phyloP scores from a whole-genome alignment of 1,140 invertebrate species.

The Piezodorus guildinii region DNA sequence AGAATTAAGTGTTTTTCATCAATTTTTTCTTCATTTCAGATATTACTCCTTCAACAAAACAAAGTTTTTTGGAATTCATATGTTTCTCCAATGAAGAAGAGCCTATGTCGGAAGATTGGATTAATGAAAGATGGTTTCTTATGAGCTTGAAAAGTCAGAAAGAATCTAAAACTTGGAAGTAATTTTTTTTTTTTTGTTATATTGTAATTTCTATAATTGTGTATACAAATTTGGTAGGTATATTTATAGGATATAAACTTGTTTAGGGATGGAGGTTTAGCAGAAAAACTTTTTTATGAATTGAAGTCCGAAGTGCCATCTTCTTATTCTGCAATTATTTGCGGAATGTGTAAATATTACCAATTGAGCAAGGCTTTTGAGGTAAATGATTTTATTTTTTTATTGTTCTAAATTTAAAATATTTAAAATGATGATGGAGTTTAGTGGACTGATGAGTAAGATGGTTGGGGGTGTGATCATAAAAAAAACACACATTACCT shows the following conservation, averaged over 20 bases:
- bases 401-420: too few species aligned
- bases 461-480: too few species aligned
- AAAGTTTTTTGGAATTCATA: conserved; percentile 65
- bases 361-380: conserved; percentile 48
- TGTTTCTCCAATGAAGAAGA: conserved; percentile 70
- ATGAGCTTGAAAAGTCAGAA: conserved; percentile 34
- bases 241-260: not conserved
- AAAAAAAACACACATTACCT: too few species aligned
- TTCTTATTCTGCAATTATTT: conserved; percentile 42
- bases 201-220: not conserved
- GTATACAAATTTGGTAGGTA: not conserved
- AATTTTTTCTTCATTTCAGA: conserved; percentile 28
- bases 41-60: conserved; percentile 47
- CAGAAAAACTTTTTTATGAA: conserved; percentile 38
- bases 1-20: too few species aligned
- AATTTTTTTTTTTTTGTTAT: conserved; percentile 31
- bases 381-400: not conserved
- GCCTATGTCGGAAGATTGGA: conserved; percentile 47
- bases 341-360: conserved; percentile 45
- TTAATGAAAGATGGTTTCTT: conserved; percentile 68
- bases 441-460: too few species aligned
- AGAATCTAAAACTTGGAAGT: conserved; percentile 59
- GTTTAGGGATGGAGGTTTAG: conserved; percentile 36
- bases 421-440: too few species aligned
- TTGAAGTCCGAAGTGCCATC: conserved; percentile 32